A percentile compares a stretch with the other conserved stretches of the same genome.
phyloP scores from a whole-genome alignment of 1,140 invertebrate species.

The Drosophila yakuba region DNA sequence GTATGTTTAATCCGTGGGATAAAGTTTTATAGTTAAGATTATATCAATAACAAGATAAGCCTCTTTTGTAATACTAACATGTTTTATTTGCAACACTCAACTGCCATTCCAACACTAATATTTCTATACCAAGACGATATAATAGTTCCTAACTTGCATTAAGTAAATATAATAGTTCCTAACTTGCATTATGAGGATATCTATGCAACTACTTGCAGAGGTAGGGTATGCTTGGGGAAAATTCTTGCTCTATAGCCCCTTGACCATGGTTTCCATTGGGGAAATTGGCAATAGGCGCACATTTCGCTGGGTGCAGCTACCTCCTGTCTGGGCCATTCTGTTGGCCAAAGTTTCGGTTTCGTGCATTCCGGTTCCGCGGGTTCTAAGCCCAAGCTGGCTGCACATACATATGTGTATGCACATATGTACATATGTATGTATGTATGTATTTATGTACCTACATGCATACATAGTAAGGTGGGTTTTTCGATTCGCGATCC shows the following conservation, averaged over 20 bases:
- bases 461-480: not conserved
- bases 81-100: not conserved
- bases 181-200: no score
- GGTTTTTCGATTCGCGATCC: constrained; percentile 8
- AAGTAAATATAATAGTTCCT: no score
- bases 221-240: not conserved
- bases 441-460: not conserved
- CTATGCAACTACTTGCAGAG: not conserved
- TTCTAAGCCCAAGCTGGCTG: constrained; percentile 35
- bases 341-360: constrained; percentile 18
- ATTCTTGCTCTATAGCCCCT: not conserved
- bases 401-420: constrained; percentile 6
- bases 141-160: no score
- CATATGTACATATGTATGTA: constrained; percentile 1
- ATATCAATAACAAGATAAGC: no score
- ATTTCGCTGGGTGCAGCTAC: constrained; percentile 8
- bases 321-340: constrained; percentile 10
- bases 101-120: not conserved
- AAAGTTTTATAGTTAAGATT: no score
- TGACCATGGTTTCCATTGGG: not conserved
- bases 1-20: not conserved
- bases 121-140: not conserved
- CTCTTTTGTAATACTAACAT: not conserved
- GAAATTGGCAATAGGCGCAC: not conserved
- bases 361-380: constrained; percentile 29